These are phyloP conservation scores for Phoebastria nigripes DNA, from an alignment of 2,797 vertebrate genomes.

Conservation along the genomic window DNA sequence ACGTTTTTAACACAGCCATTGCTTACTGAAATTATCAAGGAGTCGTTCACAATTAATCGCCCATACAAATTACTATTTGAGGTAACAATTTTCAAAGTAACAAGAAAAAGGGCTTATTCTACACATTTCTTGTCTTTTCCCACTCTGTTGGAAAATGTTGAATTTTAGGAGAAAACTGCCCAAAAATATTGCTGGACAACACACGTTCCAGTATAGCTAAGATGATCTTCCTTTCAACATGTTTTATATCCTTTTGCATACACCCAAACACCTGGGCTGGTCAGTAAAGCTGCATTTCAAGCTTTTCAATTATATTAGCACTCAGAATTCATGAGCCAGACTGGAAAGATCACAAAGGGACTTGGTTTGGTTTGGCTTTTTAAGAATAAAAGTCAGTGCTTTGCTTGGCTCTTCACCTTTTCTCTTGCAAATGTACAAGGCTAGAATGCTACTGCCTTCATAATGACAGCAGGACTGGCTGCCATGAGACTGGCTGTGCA, in stretches of 20 bases:
- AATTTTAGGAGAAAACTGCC: background rate
- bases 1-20: background rate
- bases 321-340: background rate
- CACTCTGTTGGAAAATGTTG: background rate
- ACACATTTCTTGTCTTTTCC: background rate
- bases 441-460: background rate
- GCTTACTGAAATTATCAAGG: background rate
- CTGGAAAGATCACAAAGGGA: background rate
- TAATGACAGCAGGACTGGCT: background rate
- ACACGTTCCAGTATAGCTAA: fast-evolving
- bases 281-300: background rate
- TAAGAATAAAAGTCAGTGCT: background rate
- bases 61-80: background rate
- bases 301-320: background rate
- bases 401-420: background rate
- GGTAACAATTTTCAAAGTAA: background rate
- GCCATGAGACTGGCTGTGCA: background rate
- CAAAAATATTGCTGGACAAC: background rate
- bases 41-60: background rate
- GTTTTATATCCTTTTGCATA: background rate
- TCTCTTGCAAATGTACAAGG: background rate
- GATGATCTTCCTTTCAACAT: background rate
- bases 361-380: background rate
- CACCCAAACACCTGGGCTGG: background rate
- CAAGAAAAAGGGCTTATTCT: background rate